Conservation (phyloP, 2,113 vertebrate genomes). For the Etheostoma cragini region DNA sequence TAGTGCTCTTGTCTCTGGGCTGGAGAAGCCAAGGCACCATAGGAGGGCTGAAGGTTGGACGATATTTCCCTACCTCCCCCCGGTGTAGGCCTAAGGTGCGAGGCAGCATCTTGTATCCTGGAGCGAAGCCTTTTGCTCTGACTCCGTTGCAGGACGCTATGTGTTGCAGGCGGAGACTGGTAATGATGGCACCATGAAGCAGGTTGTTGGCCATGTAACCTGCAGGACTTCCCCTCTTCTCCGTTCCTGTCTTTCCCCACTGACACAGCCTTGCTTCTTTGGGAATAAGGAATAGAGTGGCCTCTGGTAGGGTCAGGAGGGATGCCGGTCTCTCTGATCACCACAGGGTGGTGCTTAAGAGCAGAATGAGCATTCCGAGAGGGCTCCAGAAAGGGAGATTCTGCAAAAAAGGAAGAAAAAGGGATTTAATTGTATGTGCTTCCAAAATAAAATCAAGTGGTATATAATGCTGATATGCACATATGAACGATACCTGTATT, state of each 20-base stretch:
- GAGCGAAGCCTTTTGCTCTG: conserved; percentile 75
- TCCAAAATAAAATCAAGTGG: not conserved
- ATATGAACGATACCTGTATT: conserved; percentile 84
- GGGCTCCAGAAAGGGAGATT: conserved; percentile 29
- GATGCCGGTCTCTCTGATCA: conserved; percentile 29
- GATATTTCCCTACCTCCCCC: conserved; percentile 83
- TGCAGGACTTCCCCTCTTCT: conserved; percentile 50
- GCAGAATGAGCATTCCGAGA: conserved; percentile 1
- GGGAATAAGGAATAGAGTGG: conserved; percentile 29
- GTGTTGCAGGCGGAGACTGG: conserved; percentile 79
- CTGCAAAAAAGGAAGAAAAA: conserved; percentile 13
- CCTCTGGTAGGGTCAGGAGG: conserved; percentile 22
- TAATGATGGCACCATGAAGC: conserved; percentile 57
- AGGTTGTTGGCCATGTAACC: conserved; percentile 56
- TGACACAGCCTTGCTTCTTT: conserved; percentile 53
- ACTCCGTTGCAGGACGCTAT: conserved; percentile 60
- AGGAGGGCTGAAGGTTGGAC: conserved; percentile 78
- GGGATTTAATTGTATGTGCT: not conserved
- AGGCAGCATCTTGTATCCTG: conserved; percentile 78
- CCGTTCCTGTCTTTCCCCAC: conserved; percentile 68
- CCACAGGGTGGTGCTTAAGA: conserved; percentile 58
- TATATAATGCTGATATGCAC: not conserved
- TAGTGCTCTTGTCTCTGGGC: conserved; percentile 93
- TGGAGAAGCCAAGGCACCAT: conserved; percentile 79
- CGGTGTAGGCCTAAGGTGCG: conserved; percentile 40